Conservation (phyloP, 2,113 vertebrate species). For the Heptranchias perlo region DNA sequence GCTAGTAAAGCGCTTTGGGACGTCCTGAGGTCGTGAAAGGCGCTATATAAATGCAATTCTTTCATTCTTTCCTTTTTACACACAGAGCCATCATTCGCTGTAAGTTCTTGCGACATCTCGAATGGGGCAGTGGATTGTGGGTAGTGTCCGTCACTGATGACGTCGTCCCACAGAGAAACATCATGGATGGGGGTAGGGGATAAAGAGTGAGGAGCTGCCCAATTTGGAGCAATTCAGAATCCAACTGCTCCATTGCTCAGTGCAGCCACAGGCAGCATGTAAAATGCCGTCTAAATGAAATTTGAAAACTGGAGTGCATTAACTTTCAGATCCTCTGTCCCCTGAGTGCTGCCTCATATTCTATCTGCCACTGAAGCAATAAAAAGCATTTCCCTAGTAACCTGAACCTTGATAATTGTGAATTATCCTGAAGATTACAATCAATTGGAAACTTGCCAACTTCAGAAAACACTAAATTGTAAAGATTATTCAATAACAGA, state of each 20-base stretch:
- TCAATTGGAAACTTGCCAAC: background rate
- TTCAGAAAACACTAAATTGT: background rate
- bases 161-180: background rate
- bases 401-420: constrained; percentile 8
- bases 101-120: background rate
- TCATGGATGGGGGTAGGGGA: no score
- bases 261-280: background rate
- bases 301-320: background rate
- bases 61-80: no score
- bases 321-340: background rate
- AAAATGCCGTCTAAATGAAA: background rate
- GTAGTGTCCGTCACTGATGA: background rate
- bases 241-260: background rate
- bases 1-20: background rate
- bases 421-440: constrained; percentile 29
- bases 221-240: background rate
- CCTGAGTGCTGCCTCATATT: background rate
- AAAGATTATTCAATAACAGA: constrained; percentile 33
- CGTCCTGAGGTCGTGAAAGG: no score
- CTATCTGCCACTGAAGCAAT: background rate
- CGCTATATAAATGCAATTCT: background rate
- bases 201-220: no score
- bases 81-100: background rate
- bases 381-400: background rate
- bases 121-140: background rate